Evolutionary conservation across 2,113 vertebrate species (phyloP).

Genomic region (Sceloporus tristichus): DNA sequence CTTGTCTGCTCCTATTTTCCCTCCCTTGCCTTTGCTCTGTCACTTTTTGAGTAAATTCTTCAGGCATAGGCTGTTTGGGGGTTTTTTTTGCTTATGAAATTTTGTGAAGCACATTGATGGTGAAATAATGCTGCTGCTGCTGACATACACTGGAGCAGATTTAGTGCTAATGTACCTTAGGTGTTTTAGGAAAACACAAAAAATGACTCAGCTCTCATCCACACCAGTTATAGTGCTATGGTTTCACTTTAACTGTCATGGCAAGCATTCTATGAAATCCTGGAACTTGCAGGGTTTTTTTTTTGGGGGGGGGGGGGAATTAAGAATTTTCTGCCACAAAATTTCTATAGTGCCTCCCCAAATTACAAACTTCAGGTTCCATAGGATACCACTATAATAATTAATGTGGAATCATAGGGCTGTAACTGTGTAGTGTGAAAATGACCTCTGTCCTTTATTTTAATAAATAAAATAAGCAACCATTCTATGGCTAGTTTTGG

Average conservation of each 20-base stretch:
- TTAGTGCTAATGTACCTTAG: neutral
- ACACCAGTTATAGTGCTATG: neutral
- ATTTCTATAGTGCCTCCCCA: no score
- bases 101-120: neutral
- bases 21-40: neutral
- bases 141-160: neutral
- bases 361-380: no score
- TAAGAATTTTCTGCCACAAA: no score
- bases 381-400: no score
- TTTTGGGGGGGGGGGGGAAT: no score
- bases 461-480: neutral
- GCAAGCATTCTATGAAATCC: no score
- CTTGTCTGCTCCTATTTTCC: neutral
- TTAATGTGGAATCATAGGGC: no score
- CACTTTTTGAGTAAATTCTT: neutral
- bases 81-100: neutral
- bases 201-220: neutral
- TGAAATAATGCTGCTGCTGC: neutral
- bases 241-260: no score
- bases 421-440: no score
- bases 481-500: neutral
- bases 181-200: neutral
- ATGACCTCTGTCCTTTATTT: neutral
- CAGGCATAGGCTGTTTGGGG: neutral
- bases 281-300: no score